Base-by-base conservation (phyloP, 2,113 vertebrate species). In the Copsychus sechellarum region DNA sequence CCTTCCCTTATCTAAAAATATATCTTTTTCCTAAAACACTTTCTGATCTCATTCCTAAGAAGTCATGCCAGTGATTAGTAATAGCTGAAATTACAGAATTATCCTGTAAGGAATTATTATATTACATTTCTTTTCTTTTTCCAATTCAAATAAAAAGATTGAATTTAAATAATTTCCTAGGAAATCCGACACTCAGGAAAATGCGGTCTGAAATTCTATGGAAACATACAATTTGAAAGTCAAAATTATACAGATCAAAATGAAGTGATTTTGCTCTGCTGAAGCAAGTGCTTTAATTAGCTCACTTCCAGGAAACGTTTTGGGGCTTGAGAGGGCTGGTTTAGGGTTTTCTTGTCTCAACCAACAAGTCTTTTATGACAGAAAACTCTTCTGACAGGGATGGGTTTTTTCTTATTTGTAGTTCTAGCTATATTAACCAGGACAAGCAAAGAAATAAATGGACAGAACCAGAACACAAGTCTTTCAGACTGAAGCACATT, bases 151-250 rank as follows among this genome's bases (percentile, higher is more conserved):
- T 65, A 19, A 47, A 92, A 81, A 66, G 14, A 53, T n/a, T 8
- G 19, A 86, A 83, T 93, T 93, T 78, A 92, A 93, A 91, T 77
- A 50, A 86, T 71, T 92, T 81, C 47, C 60, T 70, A 57, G 60
- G 43, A 90, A 93, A 86, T 81, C 9, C 51, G 29, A 43, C n/a
- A 43, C 47, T 88, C 38, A 56, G 76, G 34, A 92, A 91, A 88
- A 92, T 19, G 13, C 23, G 58, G 53, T 58, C 42, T 88, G 47
- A 74, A 88, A 81, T 93, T 79, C 67, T 66, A 58, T 42, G 23
- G 69, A 91, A 93, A 76, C 33, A 28, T 11, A 19, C 76, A 34
- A 79, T 82, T 80, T 86, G 54, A 82, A 95, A 91, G 36, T 87
- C 45, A 81, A 94, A 91, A 80, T 79, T 23, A 62, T 3, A 76